Evolutionary conservation across 2,888 invertebrate genomes (phyloP).

Genomic region (Anorthoa munda): DNA sequence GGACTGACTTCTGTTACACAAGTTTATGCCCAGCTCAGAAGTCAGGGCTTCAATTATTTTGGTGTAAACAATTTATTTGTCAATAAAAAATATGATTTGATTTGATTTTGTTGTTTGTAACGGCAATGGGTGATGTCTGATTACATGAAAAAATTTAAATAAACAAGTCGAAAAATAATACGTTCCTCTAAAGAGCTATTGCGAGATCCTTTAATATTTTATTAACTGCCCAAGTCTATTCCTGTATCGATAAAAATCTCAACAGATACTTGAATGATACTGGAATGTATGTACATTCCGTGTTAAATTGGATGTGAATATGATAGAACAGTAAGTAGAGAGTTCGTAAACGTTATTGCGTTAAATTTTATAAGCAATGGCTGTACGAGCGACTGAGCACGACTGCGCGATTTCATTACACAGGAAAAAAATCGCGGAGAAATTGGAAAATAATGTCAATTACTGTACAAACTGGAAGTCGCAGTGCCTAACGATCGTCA

Average conservation of each 20-base stretch:
- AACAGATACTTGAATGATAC: conserved; percentile 47
- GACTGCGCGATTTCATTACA: conserved; percentile 84
- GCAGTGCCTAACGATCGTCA: conserved; percentile 86
- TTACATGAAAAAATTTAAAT: not conserved
- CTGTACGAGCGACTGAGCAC: conserved; percentile 80
- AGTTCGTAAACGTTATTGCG: conserved; percentile 65
- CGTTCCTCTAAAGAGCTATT: not conserved
- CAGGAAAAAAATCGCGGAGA: conserved; percentile 81
- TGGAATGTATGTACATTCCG: conserved; percentile 43
- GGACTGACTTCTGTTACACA: too few species aligned
- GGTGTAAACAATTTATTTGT: too few species aligned
- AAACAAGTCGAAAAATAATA: not conserved
- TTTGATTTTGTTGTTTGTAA: too few species aligned
- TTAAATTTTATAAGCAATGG: conserved; percentile 67
- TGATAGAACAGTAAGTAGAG: conserved; percentile 58
- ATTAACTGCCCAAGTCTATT: conserved; percentile 36
- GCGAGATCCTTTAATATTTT: conserved; percentile 13
- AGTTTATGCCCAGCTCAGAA: too few species aligned
- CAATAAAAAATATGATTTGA: too few species aligned
- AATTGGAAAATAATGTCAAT: conserved; percentile 91
- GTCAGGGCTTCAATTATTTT: too few species aligned
- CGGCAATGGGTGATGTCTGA: too few species aligned
- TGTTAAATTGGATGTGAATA: conserved; percentile 64
- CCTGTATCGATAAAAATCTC: conserved; percentile 50
- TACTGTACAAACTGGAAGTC: conserved; percentile 83